Conservation (phyloP, 2,113 vertebrate genomes). For the Perca schrenkii region DNA sequence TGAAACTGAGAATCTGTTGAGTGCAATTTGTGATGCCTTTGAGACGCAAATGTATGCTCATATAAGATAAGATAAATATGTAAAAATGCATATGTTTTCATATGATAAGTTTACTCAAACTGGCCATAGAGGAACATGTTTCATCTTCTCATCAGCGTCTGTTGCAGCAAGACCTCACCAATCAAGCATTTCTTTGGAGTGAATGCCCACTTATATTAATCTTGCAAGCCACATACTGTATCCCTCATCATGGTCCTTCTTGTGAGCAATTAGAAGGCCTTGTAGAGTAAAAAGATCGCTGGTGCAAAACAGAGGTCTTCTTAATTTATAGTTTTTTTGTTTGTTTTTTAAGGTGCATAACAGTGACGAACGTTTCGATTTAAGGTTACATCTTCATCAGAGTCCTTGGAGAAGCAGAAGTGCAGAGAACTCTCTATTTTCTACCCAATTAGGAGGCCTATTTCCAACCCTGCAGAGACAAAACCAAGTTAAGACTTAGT, state of each 20-base stretch:
- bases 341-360: too few species aligned
- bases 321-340: too few species aligned
- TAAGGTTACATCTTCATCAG: too few species aligned
- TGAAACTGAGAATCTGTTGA: neutral
- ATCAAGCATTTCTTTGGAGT: too few species aligned
- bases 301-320: too few species aligned
- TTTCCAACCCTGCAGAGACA: neutral
- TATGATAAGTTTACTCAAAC: too few species aligned
- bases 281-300: too few species aligned
- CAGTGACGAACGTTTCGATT: too few species aligned
- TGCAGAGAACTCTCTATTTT: too few species aligned
- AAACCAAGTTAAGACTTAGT: neutral
- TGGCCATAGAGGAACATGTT: too few species aligned
- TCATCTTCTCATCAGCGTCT: neutral
- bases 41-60: neutral
- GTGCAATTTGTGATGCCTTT: neutral
- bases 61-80: neutral
- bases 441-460: neutral
- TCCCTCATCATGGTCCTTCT: neutral
- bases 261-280: neutral
- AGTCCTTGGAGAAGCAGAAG: too few species aligned
- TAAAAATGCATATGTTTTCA: neutral
- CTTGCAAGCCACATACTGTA: neutral
- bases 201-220: slow-evolving; percentile 2
- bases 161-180: too few species aligned